Percentiles rank a stretch among this genome's conserved stretches.
phyloP scores from a whole-genome alignment of 1,140 invertebrate species.

The Drosophila malerkotliana region DNA sequence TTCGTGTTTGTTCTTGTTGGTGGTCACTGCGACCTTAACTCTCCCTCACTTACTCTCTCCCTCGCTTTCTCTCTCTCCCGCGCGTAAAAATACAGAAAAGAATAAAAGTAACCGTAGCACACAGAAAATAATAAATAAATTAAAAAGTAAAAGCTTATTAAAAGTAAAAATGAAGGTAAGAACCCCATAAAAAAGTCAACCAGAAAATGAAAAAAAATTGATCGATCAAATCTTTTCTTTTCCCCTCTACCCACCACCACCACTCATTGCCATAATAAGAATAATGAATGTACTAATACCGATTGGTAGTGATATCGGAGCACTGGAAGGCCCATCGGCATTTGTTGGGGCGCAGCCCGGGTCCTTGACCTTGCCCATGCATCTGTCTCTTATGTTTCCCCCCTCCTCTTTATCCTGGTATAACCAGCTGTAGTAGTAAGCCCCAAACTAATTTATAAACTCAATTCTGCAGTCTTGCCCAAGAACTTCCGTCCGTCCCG shows the following conservation, averaged over 20 bases:
- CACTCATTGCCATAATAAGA: slow-evolving; percentile 24
- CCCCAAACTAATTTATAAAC: not conserved
- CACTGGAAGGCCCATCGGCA: slow-evolving; percentile 22
- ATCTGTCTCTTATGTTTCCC: not conserved
- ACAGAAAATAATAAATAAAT: slow-evolving; percentile 48
- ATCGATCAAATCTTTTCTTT: slow-evolving; percentile 52
- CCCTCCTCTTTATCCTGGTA: not conserved
- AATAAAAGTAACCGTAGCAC: slow-evolving; percentile 36
- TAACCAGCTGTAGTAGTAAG: not conserved
- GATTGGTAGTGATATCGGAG: slow-evolving; percentile 26
- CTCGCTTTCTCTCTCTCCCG: slow-evolving; percentile 50
- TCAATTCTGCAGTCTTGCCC: not conserved
- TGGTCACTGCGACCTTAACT: slow-evolving; percentile 25
- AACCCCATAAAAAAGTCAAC: slow-evolving; percentile 62
- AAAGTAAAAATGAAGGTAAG: slow-evolving; percentile 70
- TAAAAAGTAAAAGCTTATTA: slow-evolving; percentile 54
- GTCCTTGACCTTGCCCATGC: slow-evolving; percentile 10
- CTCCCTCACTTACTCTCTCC: slow-evolving; percentile 7
- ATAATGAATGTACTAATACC: slow-evolving; percentile 11
- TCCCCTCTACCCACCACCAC: not conserved
- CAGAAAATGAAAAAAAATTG: slow-evolving; percentile 51
- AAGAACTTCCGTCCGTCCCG: not conserved
- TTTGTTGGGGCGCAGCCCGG: slow-evolving; percentile 15
- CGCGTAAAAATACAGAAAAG: slow-evolving; percentile 38
- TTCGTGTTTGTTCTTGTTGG: slow-evolving; percentile 42